Evolutionary conservation across 2,797 vertebrate species (phyloP).

Genomic region (Falco peregrinus): DNA sequence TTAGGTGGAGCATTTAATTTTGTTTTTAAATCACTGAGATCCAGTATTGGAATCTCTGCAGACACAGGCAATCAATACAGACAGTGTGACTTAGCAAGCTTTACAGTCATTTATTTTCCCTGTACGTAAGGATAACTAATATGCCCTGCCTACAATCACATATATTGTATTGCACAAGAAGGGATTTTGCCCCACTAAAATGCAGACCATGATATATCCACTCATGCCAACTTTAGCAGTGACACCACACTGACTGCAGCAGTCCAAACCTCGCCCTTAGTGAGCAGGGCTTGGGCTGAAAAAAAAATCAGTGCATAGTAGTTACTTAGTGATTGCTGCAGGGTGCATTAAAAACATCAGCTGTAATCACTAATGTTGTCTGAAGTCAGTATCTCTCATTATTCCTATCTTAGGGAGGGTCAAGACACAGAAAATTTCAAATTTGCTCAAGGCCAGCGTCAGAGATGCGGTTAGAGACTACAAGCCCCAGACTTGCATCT

Average conservation of each 20-base stretch:
- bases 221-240: not conserved
- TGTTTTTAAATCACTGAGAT: slow-evolving; percentile 48
- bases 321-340: not conserved
- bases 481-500: not conserved
- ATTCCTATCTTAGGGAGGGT: not conserved
- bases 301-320: not conserved
- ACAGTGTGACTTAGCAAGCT: slow-evolving; percentile 42
- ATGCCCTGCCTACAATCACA: not conserved
- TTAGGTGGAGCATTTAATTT: slow-evolving; percentile 69
- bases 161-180: not conserved
- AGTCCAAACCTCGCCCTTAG: not conserved
- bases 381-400: not conserved
- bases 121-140: slow-evolving; percentile 12
- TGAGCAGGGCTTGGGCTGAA: not conserved
- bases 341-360: not conserved
- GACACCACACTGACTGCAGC: not conserved
- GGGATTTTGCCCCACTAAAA: not conserved
- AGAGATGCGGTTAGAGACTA: not conserved
- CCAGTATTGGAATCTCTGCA: slow-evolving; percentile 28
- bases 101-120: slow-evolving; percentile 52
- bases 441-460: slow-evolving; percentile 10
- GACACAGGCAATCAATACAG: slow-evolving; percentile 33
- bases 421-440: not conserved
- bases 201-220: not conserved
- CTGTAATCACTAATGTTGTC: not conserved